Conservation (phyloP, 1,140 invertebrate species). For the Antheraea mylitta region DNA sequence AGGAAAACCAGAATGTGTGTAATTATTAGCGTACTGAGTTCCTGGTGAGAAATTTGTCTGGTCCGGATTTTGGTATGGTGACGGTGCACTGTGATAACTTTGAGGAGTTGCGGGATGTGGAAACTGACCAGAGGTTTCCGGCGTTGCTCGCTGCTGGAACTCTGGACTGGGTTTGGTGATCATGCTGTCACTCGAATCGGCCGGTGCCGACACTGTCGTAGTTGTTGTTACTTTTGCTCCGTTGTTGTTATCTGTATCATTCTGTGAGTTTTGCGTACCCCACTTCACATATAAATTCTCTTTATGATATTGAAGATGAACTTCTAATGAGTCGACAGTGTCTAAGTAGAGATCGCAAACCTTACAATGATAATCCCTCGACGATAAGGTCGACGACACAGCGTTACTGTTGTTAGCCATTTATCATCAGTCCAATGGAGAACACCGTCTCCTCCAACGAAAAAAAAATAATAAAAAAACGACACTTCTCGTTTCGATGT, state of each 20-base stretch:
- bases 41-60: slow-evolving; percentile 79
- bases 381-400: slow-evolving; percentile 69
- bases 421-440: slow-evolving; percentile 71
- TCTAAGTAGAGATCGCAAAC: slow-evolving; percentile 87
- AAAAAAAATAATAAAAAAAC: slow-evolving; percentile 74
- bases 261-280: slow-evolving; percentile 81
- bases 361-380: slow-evolving; percentile 83
- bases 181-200: slow-evolving; percentile 82
- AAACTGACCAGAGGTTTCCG: slow-evolving; percentile 76
- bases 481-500: slow-evolving; percentile 52
- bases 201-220: slow-evolving; percentile 77
- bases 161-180: slow-evolving; percentile 80
- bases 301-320: slow-evolving; percentile 89
- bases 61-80: slow-evolving; percentile 80
- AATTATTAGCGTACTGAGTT: slow-evolving; percentile 72
- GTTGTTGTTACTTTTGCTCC: slow-evolving; percentile 79
- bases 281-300: slow-evolving; percentile 87
- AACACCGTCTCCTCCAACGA: slow-evolving; percentile 72
- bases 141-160: slow-evolving; percentile 78
- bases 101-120: slow-evolving; percentile 81
- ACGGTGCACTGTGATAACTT: slow-evolving; percentile 80
- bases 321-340: slow-evolving; percentile 86
- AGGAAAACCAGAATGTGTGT: slow-evolving; percentile 71
- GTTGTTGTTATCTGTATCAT: slow-evolving; percentile 84
- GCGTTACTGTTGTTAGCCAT: slow-evolving; percentile 77